Conservation (phyloP, 2,888 invertebrate genomes). For the Aspidiotus rigidus region DNA sequence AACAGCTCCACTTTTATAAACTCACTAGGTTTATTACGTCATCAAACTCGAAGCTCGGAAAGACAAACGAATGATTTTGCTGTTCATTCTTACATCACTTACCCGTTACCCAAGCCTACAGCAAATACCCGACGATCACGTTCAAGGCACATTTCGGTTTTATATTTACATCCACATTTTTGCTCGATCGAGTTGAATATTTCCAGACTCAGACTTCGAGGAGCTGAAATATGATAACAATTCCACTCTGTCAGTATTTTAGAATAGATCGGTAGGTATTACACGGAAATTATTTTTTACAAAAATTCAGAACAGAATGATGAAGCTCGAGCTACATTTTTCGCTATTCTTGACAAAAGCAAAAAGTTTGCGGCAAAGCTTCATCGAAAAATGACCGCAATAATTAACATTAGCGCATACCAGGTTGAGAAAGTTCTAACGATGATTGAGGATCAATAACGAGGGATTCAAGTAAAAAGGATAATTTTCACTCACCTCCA, state of each 20-base stretch:
- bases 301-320: no score
- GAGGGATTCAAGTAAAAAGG: neutral
- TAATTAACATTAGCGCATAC: neutral
- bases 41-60: no score
- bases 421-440: neutral
- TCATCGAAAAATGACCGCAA: no score
- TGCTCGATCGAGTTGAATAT: neutral
- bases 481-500: conserved; percentile 37
- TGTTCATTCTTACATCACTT: conserved; percentile 40
- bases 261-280: no score
- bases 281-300: no score
- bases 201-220: conserved; percentile 40
- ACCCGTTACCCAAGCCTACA: conserved; percentile 56
- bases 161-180: conserved; percentile 12
- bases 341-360: no score
- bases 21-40: no score
- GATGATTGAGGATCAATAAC: neutral
- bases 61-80: no score
- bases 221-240: conserved; percentile 11
- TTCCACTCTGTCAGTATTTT: neutral
- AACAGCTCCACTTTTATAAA: no score
- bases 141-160: conserved; percentile 50
- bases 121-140: conserved; percentile 52
- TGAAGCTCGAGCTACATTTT: no score
- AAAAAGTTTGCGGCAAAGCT: no score